A percentile compares a stretch with the other conserved stretches of the same genome.
phyloP scores from a whole-genome alignment of 2,888 invertebrate species.

The Arge pagana region DNA sequence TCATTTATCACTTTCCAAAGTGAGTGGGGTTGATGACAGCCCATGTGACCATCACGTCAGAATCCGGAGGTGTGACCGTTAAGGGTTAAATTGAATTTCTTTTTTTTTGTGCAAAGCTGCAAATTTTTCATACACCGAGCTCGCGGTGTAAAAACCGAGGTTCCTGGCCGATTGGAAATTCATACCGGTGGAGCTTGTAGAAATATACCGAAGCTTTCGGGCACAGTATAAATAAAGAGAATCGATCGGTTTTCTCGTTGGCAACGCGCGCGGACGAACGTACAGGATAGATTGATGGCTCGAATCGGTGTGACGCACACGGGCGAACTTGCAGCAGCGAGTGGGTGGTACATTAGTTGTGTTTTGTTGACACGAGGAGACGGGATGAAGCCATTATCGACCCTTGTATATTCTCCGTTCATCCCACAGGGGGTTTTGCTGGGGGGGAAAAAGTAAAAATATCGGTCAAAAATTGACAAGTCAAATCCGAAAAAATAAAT shows the following conservation, averaged over 20 bases:
- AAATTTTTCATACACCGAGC: no score
- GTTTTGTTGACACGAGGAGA: conserved; percentile 53
- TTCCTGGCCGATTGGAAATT: not conserved
- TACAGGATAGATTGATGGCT: conserved; percentile 8
- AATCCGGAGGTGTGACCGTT: no score
- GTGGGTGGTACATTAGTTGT: conserved; percentile 48
- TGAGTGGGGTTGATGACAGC: no score
- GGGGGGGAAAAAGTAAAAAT: not conserved
- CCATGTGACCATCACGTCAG: no score
- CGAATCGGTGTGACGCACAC: conserved; percentile 4
- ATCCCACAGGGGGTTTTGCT: not conserved
- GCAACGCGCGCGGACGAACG: not conserved
- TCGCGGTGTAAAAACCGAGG: not conserved
- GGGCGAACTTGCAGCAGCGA: conserved; percentile 33
- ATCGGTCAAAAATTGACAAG: not conserved
- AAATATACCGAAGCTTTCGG: not conserved
- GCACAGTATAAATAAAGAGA: no score
- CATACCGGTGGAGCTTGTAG: not conserved
- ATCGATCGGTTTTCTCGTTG: no score
- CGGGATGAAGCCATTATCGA: conserved; percentile 50
- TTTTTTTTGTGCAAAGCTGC: no score
- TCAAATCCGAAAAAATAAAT: no score
- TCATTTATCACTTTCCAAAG: no score
- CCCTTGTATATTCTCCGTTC: not conserved
- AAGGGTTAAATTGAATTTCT: no score